A percentile compares a stretch with the other conserved stretches of the same genome.
Evolutionary conservation across 2,888 invertebrate species (phyloP).

Genomic region (Netelia fuscicornis): DNA sequence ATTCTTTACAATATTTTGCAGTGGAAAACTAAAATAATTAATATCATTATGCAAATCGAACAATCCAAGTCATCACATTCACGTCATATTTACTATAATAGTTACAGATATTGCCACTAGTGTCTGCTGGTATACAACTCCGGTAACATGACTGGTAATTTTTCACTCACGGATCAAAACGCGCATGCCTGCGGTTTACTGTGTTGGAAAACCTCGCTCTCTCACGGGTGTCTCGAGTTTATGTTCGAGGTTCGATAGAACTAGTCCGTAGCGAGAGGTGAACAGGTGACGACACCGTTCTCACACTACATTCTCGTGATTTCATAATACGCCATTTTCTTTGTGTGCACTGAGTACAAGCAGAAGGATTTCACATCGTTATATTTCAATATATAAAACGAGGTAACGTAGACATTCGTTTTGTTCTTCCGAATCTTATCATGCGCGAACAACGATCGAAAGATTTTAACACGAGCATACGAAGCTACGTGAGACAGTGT

Average conservation of each 20-base stretch:
- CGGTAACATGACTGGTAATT: too few species aligned
- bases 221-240: neutral
- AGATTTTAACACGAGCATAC: neutral
- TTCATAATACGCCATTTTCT: slow-evolving; percentile 80
- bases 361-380: slow-evolving; percentile 71
- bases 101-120: too few species aligned
- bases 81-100: too few species aligned
- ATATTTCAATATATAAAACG: slow-evolving; percentile 67
- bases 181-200: neutral
- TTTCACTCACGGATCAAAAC: neutral
- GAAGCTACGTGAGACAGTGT: slow-evolving; percentile 27
- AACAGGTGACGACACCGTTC: slow-evolving; percentile 79
- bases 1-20: too few species aligned
- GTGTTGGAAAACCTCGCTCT: too few species aligned
- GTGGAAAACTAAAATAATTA: too few species aligned
- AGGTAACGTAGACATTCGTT: slow-evolving; percentile 67
- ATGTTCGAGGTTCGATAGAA: slow-evolving; percentile 38
- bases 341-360: slow-evolving; percentile 76
- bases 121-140: too few species aligned
- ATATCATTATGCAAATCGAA: too few species aligned
- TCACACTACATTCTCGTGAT: slow-evolving; percentile 74
- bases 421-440: slow-evolving; percentile 13
- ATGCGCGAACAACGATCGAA: neutral
- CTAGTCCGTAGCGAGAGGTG: slow-evolving; percentile 64
- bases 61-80: too few species aligned